Percentiles rank a stretch among this genome's conserved stretches.
These are phyloP conservation scores for Crambe crambe DNA, from an alignment of 37 sponge, comb jelly and placozoan species.

Conservation along the genomic window DNA sequence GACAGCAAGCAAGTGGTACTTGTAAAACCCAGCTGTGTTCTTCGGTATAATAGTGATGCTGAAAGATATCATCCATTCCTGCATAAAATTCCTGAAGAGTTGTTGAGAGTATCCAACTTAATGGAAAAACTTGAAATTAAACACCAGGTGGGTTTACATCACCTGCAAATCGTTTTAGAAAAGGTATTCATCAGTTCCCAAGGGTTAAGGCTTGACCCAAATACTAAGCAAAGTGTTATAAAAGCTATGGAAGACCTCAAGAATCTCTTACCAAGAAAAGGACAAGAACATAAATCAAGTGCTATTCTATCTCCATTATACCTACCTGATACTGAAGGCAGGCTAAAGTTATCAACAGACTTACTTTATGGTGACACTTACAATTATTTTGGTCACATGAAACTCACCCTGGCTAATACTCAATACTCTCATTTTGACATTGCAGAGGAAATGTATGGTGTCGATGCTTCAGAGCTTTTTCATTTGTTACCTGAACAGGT, in stretches of 20 bases:
- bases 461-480: conserved; percentile 2
- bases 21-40: conserved; percentile 43
- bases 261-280: not conserved
- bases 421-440: not conserved
- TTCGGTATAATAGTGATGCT: not conserved
- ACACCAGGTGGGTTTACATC: not conserved
- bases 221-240: conserved; percentile 18
- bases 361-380: conserved; percentile 27
- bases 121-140: conserved; percentile 22
- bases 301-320: conserved; percentile 14
- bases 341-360: not conserved
- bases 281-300: not conserved
- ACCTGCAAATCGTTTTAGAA: conserved; percentile 35
- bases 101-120: not conserved
- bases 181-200: not conserved
- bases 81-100: conserved; percentile 8
- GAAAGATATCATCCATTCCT: conserved; percentile 37
- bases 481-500: conserved; percentile 15
- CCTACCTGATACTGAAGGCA: conserved; percentile 13
- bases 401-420: not conserved
- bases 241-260: not conserved
- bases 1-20: conserved; percentile 16
- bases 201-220: conserved; percentile 1
- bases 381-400: conserved; percentile 2
- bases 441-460: conserved; percentile 2